Percentiles rank a stretch among this genome's conserved stretches.
These are phyloP conservation scores for Orthonychiurus folsomi DNA, from an alignment of 2,888 invertebrate genomes.

Conservation along the genomic window DNA sequence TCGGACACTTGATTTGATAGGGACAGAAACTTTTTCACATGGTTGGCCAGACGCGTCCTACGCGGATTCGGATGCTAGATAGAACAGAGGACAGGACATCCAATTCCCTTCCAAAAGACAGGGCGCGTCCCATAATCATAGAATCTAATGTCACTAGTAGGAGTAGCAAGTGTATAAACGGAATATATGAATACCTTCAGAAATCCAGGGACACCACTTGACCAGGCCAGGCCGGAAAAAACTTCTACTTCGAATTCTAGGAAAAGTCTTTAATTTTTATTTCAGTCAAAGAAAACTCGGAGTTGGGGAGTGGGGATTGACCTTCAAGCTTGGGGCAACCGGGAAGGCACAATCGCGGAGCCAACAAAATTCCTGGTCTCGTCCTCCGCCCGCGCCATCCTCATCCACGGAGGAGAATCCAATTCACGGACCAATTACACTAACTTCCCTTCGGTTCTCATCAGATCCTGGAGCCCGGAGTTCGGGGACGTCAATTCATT, in stretches of 20 bases:
- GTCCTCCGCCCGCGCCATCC: too few relatives aligned
- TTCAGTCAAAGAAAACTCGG: too few relatives aligned
- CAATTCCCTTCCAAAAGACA: not conserved
- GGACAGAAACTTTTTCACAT: constrained; percentile 16
- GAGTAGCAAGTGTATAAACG: constrained; percentile 19
- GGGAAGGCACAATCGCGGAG: too few relatives aligned
- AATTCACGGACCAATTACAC: constrained; percentile 2
- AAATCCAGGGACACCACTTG: not conserved
- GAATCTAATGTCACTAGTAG: constrained; percentile 26
- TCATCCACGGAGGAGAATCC: not conserved
- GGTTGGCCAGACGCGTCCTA: constrained; percentile 14
- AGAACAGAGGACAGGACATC: constrained; percentile 1
- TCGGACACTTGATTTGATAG: constrained; percentile 25
- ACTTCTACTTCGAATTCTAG: too few relatives aligned
- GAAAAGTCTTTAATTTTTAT: too few relatives aligned
- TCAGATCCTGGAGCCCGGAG: too few relatives aligned
- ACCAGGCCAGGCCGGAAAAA: not conserved
- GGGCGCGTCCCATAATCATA: constrained; percentile 22
- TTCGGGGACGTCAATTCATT: constrained; percentile 1
- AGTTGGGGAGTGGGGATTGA: too few relatives aligned
- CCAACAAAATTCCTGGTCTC: too few relatives aligned
- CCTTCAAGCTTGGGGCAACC: too few relatives aligned
- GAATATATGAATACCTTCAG: not conserved
- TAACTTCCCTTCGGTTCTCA: not conserved
- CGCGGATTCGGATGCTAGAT: too few relatives aligned